Evolutionary conservation across 2,888 invertebrate genomes (phyloP), one percentile per base, ranked within the genome.

Genomic region (Beris morrisii): DNA sequence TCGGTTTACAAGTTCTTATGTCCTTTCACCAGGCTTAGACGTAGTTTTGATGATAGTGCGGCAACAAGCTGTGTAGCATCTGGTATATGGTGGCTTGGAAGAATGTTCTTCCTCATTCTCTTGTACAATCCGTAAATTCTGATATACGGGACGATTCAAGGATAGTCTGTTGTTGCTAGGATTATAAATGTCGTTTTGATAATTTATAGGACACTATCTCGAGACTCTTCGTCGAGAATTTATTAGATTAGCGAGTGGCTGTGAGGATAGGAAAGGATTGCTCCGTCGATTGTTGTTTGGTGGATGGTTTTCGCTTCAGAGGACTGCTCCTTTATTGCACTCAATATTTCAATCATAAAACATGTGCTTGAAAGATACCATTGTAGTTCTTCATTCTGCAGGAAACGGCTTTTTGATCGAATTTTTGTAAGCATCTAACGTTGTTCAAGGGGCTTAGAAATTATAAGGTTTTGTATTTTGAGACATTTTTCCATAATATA

Each of bases 101-200:
- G 45, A 4, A 54, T 31, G 11, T n/a, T 13, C 22, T 59, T 59
- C 28, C 15, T 15, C 44, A 6, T 64, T 54, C 22, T 22, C 52
- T 61, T 55, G 54, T 48, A 45, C 46, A 46, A 22, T 7, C 38
- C 15, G 48, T 43, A 53, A 55, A 55, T 61, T 15, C 50, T 52
- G 61, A 52, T 61, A 54, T 32, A 22, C 46, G n/a, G 31, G 48
- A 30, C 31, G 43, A 48, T 32, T 57, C 58, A 48, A 66, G 65
- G 69, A 69, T 69, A 69, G 52, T 54, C 55, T 50, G 64, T 32
- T 69, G 67, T 69, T 65, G 48, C 61, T 55, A 67, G 69, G 69
- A 69, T 69, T 69, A 69, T 66, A 69, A 69, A 69, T 69, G 69
- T 69, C 69, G 64, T 66, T 59, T 65, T n/a, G 55, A 65, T 65